Evolutionary conservation across 64 coral and sea anemone species (phyloP).

Genomic region (Montipora capricornis): DNA sequence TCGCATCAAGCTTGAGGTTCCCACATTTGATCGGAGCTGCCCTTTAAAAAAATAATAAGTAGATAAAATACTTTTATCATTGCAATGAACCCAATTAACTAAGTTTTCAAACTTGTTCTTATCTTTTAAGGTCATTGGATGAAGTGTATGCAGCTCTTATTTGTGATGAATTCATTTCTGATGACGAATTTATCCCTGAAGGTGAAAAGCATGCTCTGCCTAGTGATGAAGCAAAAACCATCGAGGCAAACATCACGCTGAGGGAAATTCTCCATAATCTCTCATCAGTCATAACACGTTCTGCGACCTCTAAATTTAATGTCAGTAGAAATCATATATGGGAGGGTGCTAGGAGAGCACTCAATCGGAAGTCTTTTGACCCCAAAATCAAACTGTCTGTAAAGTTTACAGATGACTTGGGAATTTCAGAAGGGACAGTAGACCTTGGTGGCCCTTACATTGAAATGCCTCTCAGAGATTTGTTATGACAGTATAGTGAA

Average conservation of each 20-base stretch:
- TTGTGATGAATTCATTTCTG: neutral
- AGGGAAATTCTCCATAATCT: constrained; percentile 29
- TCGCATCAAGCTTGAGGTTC: no score
- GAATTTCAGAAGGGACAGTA: constrained; percentile 68
- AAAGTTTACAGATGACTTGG: constrained; percentile 77
- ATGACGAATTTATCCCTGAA: neutral
- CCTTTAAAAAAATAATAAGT: neutral
- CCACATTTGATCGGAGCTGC: no score
- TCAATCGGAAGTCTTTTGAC: constrained; percentile 63
- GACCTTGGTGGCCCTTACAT: constrained; percentile 57
- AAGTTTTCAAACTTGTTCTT: no score
- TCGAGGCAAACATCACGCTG: constrained; percentile 1
- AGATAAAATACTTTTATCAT: neutral
- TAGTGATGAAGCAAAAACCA: neutral
- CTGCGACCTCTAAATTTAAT: constrained; percentile 59
- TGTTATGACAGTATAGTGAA: neutral
- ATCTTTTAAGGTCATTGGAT: neutral
- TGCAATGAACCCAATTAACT: neutral
- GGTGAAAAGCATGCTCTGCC: neutral
- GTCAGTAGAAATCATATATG: constrained; percentile 59
- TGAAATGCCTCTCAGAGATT: constrained; percentile 49
- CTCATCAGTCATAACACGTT: constrained; percentile 1
- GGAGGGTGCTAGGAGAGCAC: constrained; percentile 15
- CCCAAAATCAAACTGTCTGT: constrained; percentile 62
- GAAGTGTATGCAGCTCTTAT: constrained; percentile 11